phyloP scores from a whole-genome alignment of 2,888 invertebrate genomes.

The Erebia ligea region DNA sequence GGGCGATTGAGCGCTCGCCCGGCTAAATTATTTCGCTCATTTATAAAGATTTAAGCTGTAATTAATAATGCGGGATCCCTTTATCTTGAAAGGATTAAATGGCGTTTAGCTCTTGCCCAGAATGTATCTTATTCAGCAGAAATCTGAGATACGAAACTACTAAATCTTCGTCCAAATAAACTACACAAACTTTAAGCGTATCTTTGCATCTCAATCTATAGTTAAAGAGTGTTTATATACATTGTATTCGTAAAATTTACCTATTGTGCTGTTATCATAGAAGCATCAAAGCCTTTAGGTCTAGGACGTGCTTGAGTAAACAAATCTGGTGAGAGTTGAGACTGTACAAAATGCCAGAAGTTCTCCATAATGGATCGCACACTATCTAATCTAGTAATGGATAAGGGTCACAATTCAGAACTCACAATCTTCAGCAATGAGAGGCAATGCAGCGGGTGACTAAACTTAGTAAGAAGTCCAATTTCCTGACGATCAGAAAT shows the following conservation, averaged over 20 bases:
- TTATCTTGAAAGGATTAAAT: slow-evolving; percentile 14
- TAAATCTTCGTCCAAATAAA: background rate
- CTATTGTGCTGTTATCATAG: background rate
- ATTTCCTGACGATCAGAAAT: too few species aligned
- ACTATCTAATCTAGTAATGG: too few species aligned
- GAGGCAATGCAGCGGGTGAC: too few species aligned
- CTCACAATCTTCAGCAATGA: too few species aligned
- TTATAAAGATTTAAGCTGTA: slow-evolving; percentile 30
- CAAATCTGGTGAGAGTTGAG: background rate
- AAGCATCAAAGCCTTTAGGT: background rate
- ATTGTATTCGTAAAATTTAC: background rate
- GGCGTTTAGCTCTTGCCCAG: background rate
- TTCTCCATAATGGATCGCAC: too few species aligned
- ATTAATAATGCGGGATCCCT: slow-evolving; percentile 26
- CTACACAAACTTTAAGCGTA: background rate
- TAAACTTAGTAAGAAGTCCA: too few species aligned
- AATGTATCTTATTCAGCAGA: slow-evolving; percentile 3
- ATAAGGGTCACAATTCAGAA: too few species aligned
- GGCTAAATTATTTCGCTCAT: slow-evolving; percentile 30
- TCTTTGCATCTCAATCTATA: background rate
- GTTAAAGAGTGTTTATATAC: background rate
- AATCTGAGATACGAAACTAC: background rate
- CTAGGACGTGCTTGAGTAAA: background rate
- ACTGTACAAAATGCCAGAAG: background rate
- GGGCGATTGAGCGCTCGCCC: slow-evolving; percentile 31